A percentile compares a stretch with the other conserved stretches of the same genome.
phyloP scores from a whole-genome alignment of 2,113 vertebrate genomes.

The Gymnobelideus leadbeateri region DNA sequence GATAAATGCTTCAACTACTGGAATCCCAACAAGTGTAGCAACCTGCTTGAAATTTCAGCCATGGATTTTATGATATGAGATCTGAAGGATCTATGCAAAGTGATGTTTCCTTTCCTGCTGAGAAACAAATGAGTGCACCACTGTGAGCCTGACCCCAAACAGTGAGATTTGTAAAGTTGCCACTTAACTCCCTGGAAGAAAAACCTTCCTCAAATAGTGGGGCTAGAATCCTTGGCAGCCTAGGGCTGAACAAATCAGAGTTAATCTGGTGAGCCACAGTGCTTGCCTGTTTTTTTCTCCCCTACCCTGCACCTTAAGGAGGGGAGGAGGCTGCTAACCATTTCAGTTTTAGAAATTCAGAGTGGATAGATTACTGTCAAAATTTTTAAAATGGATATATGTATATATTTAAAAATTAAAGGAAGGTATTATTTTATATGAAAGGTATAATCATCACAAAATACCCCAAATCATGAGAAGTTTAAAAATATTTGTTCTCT shows the following conservation, averaged over 20 bases:
- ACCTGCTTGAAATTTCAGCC: slow-evolving; percentile 37
- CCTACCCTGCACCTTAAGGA: background rate
- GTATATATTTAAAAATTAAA: slow-evolving; percentile 1
- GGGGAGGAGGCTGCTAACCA: slow-evolving; percentile 21
- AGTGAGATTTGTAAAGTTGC: slow-evolving; percentile 55
- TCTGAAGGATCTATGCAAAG: slow-evolving; percentile 51
- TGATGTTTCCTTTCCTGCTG: slow-evolving; percentile 69
- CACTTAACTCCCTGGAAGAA: slow-evolving; percentile 61
- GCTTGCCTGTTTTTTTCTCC: background rate
- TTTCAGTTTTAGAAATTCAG: slow-evolving; percentile 30
- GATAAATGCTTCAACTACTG: slow-evolving; percentile 43
- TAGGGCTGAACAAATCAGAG: background rate
- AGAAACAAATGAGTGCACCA: slow-evolving; percentile 64
- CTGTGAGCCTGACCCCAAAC: slow-evolving; percentile 55
- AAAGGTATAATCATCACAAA: slow-evolving; percentile 2
- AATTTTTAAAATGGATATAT: slow-evolving; percentile 33
- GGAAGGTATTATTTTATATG: slow-evolving; percentile 20
- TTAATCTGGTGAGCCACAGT: background rate
- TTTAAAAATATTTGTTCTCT: background rate
- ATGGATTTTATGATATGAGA: slow-evolving; percentile 27
- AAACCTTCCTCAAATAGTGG: slow-evolving; percentile 18
- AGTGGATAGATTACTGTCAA: background rate
- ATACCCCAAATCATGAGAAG: background rate
- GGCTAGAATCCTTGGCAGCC: background rate
- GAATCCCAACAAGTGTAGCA: background rate